These are phyloP conservation scores for Drosophila pullipes DNA, from an alignment of 2,888 invertebrate genomes.

Conservation along the genomic window DNA sequence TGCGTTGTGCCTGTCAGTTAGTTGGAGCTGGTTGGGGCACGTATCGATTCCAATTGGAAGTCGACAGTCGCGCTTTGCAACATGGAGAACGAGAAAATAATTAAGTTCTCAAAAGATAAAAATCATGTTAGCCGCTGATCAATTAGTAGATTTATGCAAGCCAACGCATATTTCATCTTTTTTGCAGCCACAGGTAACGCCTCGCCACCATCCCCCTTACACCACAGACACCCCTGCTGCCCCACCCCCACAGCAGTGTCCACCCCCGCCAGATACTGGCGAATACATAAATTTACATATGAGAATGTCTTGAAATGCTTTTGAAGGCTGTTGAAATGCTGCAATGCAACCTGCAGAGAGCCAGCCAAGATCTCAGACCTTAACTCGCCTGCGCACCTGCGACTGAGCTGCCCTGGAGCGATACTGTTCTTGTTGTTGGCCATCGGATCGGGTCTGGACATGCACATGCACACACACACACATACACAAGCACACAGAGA, in stretches of 20 bases:
- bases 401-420: slow-evolving; percentile 48
- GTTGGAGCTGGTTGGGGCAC: slow-evolving; percentile 25
- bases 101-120: slow-evolving; percentile 84
- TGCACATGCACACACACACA: slow-evolving; percentile 76
- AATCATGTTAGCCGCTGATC: slow-evolving; percentile 84
- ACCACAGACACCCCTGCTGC: background rate
- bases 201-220: slow-evolving; percentile 14
- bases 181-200: slow-evolving; percentile 33
- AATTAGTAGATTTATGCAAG: slow-evolving; percentile 81
- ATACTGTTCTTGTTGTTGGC: slow-evolving; percentile 25
- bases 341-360: slow-evolving; percentile 66
- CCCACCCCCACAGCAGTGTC: background rate
- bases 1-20: slow-evolving; percentile 58
- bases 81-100: slow-evolving; percentile 76
- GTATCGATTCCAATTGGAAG: slow-evolving; percentile 71
- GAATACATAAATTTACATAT: slow-evolving; percentile 82
- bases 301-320: slow-evolving; percentile 77
- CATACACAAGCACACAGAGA: slow-evolving; percentile 56
- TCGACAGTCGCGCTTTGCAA: slow-evolving; percentile 54
- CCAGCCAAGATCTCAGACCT: slow-evolving; percentile 14
- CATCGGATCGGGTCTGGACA: slow-evolving; percentile 43
- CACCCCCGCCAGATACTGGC: slow-evolving; percentile 15
- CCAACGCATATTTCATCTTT: slow-evolving; percentile 78
- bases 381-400: slow-evolving; percentile 63
- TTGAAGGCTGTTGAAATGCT: slow-evolving; percentile 82